Base-by-base conservation (phyloP, 2,888 invertebrate genomes). In the Pammene fasciana region DNA sequence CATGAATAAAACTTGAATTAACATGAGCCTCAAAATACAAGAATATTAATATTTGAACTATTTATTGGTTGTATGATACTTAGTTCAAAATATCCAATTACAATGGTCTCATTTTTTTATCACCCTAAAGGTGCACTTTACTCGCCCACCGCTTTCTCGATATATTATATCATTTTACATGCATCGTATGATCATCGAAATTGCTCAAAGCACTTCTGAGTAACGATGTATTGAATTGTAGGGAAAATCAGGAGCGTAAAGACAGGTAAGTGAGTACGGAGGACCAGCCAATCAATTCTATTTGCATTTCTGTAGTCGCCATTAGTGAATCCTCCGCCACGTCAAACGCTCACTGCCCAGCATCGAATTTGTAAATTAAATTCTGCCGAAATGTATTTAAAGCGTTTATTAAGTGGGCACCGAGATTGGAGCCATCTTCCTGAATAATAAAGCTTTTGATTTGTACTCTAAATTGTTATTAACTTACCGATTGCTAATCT, bases 251-350 rank as follows among this genome's bases (percentile, higher is more conserved):
- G 54, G 26, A 64, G 62, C 66, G 73, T 60, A 74, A 78, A 75
- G 74, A 77, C 75, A 75, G 76, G 73, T 76, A 74, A 71, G 68
- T 72, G 74, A 75, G 68, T 68, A 59, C 76, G 80, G 79, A 81
- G 77, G 75, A 72, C 74, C 74, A 81, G 79, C 82, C 84, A 87
- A 87, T 86, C 85, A 86, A 82, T 79, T 81, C 78, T 85, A 85
- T 87, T 86, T 87, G 80, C 82, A 85, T 85, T 85, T 82, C 81
- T 81, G 83, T 80, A 81, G 82, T 83, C 78, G 72, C 79, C 79
- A 84, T 83, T 83, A 76, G 80, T 72, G 79, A 81, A 79, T 79
- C 80, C 80, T 75, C 72, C 74, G 73, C 75, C 71, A 74, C 75
- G 74, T 76, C 76, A 75, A 70, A 72, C 62, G 70, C 55, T 66